Evolutionary conservation across 2,888 invertebrate species (phyloP).

Genomic region (Drosophila trichaetosa): DNA sequence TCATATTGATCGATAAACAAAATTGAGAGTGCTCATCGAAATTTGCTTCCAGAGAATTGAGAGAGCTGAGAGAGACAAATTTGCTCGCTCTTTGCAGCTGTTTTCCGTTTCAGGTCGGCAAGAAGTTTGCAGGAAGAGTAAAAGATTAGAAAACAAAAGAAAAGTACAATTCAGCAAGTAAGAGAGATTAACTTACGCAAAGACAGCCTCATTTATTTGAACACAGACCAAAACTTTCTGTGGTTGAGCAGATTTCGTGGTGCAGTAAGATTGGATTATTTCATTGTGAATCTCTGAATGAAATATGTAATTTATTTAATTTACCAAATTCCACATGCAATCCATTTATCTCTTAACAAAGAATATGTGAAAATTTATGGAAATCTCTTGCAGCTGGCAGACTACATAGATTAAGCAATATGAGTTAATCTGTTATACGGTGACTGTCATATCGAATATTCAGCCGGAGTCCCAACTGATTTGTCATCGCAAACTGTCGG

Average conservation of each 20-base stretch:
- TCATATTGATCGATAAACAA: no score
- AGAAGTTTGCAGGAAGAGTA: neutral
- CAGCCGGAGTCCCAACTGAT: slow-evolving; percentile 50
- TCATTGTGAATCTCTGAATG: neutral
- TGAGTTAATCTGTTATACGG: slow-evolving; percentile 41
- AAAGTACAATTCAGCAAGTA: neutral
- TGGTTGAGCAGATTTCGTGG: neutral
- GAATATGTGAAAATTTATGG: slow-evolving; percentile 24
- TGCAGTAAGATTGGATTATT: neutral
- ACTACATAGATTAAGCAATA: slow-evolving; percentile 22
- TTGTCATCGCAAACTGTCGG: slow-evolving; percentile 45
- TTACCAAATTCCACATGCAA: neutral
- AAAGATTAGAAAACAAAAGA: neutral
- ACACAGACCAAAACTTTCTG: neutral
- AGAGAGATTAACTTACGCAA: neutral
- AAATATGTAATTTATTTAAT: neutral
- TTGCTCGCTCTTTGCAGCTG: neutral
- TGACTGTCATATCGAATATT: slow-evolving; percentile 34
- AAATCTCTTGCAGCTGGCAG: slow-evolving; percentile 29
- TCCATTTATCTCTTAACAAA: slow-evolving; percentile 13
- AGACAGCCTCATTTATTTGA: neutral
- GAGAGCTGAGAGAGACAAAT: neutral
- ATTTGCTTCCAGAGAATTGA: neutral
- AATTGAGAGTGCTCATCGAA: neutral
- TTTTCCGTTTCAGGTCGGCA: neutral